phyloP scores from a whole-genome alignment of 2,888 invertebrate genomes.

The Drosophila sordidapex region DNA sequence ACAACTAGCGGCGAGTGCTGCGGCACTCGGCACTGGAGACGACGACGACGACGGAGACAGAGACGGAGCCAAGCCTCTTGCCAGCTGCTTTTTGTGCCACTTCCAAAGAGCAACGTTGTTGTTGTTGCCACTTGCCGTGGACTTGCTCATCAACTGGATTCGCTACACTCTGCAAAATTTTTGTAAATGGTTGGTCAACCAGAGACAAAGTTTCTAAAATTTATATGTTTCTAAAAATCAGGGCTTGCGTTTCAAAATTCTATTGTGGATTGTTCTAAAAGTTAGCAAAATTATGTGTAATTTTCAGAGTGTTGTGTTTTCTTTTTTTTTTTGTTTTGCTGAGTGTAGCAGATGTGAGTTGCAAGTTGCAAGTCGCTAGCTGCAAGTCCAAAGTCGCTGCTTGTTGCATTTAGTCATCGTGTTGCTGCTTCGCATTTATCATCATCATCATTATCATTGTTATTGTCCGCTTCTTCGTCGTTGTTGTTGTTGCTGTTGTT shows the following conservation, averaged over 20 bases:
- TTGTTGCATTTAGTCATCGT: conserved; percentile 77
- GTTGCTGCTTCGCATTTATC: conserved; percentile 32
- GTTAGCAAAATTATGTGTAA: too few species aligned
- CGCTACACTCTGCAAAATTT: conserved; percentile 20
- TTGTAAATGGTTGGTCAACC: neutral
- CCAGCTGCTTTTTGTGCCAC: conserved; percentile 72
- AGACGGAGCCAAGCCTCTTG: conserved; percentile 57
- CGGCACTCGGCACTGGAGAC: conserved; percentile 63
- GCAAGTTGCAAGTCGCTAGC: conserved; percentile 17
- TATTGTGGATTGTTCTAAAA: too few species aligned
- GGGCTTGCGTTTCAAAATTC: too few species aligned
- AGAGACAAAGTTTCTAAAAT: neutral
- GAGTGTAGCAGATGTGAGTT: conserved; percentile 46
- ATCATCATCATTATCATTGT: conserved; percentile 12
- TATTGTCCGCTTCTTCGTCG: conserved; percentile 10
- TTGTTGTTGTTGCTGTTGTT: neutral
- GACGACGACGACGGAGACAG: neutral
- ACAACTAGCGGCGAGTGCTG: conserved; percentile 65
- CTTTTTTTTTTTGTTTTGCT: neutral
- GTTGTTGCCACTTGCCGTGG: conserved; percentile 71
- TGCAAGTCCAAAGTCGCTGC: conserved; percentile 69
- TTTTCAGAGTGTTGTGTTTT: too few species aligned
- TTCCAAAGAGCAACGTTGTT: conserved; percentile 49
- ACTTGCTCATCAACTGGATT: conserved; percentile 75
- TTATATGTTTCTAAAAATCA: too few species aligned